Evolutionary conservation across 2,797 vertebrate genomes (phyloP).

Genomic region (Notamacropus eugenii): DNA sequence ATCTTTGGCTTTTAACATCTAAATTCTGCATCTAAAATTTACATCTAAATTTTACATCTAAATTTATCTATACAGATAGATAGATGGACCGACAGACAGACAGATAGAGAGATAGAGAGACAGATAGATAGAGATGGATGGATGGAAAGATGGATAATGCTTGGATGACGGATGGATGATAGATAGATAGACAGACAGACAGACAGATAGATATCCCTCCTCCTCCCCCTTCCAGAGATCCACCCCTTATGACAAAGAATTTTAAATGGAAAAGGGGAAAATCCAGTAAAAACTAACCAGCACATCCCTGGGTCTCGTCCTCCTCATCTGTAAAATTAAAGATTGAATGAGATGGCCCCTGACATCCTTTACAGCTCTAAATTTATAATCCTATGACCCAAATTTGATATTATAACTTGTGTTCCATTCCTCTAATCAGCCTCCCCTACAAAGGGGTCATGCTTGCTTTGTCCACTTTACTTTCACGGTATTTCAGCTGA

Average conservation of each 20-base stretch:
- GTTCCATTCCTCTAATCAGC: background rate
- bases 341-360: background rate
- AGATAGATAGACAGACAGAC: too few relatives aligned
- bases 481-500: background rate
- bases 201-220: background rate
- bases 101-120: too few relatives aligned
- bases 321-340: background rate
- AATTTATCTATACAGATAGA: too few relatives aligned
- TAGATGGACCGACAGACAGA: too few relatives aligned
- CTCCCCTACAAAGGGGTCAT: background rate
- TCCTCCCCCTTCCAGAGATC: background rate
- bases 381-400: background rate
- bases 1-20: background rate
- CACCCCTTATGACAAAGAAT: background rate
- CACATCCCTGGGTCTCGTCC: background rate
- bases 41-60: background rate
- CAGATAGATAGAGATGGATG: too few relatives aligned
- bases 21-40: background rate
- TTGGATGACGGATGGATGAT: too few relatives aligned
- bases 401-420: background rate
- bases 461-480: background rate
- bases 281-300: background rate
- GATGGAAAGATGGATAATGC: too few relatives aligned
- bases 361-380: background rate
- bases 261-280: background rate